Evolutionary conservation across 2,113 vertebrate species (phyloP).

Genomic region (Proterorhinus semilunaris): DNA sequence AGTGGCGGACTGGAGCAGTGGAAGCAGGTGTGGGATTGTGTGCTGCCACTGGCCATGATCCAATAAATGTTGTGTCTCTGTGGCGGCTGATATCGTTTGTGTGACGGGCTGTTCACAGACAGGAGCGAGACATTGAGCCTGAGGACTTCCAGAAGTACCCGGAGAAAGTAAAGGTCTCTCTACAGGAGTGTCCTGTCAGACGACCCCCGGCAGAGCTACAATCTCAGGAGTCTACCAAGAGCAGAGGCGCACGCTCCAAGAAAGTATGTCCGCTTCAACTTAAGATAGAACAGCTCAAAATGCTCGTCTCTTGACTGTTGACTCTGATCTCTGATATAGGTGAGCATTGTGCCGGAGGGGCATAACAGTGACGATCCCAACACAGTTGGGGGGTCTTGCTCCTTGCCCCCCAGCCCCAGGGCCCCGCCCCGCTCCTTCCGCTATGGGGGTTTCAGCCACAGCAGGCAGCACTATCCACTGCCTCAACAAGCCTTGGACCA

Average conservation of each 20-base stretch:
- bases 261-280: conserved; percentile 5
- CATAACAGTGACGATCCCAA: conserved; percentile 72
- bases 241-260: conserved; percentile 80
- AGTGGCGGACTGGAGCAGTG: background rate
- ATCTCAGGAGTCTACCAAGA: conserved; percentile 77
- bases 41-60: background rate
- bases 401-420: background rate
- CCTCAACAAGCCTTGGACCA: conserved; percentile 81
- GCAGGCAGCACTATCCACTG: conserved; percentile 85
- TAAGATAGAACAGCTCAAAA: background rate
- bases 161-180: conserved; percentile 85
- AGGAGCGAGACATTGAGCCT: conserved; percentile 90
- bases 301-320: background rate
- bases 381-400: background rate
- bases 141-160: conserved; percentile 94
- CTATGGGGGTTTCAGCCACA: conserved; percentile 42
- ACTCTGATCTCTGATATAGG: conserved; percentile 60
- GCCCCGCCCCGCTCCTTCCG: background rate
- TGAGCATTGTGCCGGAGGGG: conserved; percentile 75
- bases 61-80: background rate
- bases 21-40: background rate
- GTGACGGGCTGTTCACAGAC: conserved; percentile 63
- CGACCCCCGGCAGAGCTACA: conserved; percentile 78
- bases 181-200: conserved; percentile 90
- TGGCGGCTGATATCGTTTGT: conserved; percentile 1